Evolutionary conservation across 2,113 vertebrate genomes (phyloP).

Genomic region (Aptenodytes forsteri): DNA sequence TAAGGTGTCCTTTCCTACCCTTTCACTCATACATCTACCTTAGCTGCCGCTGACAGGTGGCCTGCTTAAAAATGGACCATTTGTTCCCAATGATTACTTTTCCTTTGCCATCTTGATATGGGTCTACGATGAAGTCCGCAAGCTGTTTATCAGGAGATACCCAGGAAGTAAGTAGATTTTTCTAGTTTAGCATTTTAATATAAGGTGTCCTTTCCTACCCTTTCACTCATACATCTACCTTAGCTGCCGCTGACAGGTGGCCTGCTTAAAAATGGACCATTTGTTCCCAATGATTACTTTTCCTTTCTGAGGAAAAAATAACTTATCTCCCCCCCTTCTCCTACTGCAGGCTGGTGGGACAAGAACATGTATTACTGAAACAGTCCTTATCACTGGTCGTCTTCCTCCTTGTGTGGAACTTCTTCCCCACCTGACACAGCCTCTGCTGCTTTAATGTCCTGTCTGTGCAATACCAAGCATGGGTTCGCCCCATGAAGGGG

Average conservation of each 20-base stretch:
- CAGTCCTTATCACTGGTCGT: not conserved
- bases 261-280: not conserved
- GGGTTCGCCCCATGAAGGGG: not conserved
- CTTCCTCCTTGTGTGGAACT: not conserved
- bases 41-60: not conserved
- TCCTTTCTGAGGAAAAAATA: not conserved
- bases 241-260: not conserved
- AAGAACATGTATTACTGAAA: conserved; percentile 83
- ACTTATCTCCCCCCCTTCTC: not conserved
- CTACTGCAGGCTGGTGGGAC: conserved; percentile 80
- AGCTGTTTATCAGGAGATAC: conserved; percentile 77
- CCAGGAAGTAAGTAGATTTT: conserved; percentile 77
- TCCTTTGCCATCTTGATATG: conserved; percentile 74
- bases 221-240: not conserved
- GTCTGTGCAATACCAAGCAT: conserved; percentile 42
- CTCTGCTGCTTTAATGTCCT: conserved; percentile 25
- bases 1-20: not conserved
- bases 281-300: not conserved
- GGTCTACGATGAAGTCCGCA: conserved; percentile 81
- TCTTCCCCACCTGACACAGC: not conserved
- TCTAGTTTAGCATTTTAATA: not conserved
- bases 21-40: not conserved
- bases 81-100: not conserved
- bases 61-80: not conserved
- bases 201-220: not conserved